Percentiles rank a stretch among this genome's conserved stretches.
Conservation (phyloP, 2,797 vertebrate species). For the Sphenopsis melanotis region DNA sequence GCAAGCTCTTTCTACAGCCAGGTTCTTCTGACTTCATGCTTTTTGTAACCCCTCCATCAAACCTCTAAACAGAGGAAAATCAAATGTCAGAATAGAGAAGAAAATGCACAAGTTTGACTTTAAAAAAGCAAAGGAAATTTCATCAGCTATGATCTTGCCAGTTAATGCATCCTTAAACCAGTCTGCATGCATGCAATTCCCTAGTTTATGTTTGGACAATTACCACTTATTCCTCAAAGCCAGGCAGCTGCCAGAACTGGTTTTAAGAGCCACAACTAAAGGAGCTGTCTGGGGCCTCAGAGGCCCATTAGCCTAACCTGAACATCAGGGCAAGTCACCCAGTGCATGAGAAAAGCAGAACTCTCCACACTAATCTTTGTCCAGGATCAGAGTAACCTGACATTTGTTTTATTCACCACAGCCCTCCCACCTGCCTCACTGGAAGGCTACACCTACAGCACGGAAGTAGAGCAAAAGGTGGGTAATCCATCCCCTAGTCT, state of each 20-base stretch:
- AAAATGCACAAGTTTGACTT: not conserved
- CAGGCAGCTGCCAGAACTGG: conserved; percentile 40
- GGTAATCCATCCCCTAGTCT: not conserved
- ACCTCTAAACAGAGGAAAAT: not conserved
- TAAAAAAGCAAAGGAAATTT: not conserved
- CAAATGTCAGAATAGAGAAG: not conserved
- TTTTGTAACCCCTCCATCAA: not conserved
- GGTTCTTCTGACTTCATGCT: not conserved
- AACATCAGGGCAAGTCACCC: conserved; percentile 12
- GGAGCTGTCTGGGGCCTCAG: not conserved
- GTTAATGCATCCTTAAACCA: not conserved
- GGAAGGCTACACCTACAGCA: not conserved
- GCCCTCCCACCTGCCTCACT: not conserved
- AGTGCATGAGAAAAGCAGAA: not conserved
- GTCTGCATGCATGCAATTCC: not conserved
- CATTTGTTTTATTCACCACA: not conserved
- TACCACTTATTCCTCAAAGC: not conserved
- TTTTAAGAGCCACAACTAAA: conserved; percentile 46
- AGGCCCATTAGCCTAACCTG: conserved; percentile 25
- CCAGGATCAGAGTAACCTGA: not conserved
- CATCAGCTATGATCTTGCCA: not conserved
- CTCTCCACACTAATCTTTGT: not conserved
- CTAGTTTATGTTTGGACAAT: conserved; percentile 5
- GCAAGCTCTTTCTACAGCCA: not conserved
- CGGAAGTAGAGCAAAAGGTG: not conserved